Evolutionary conservation across 2,797 vertebrate species (phyloP), one percentile per base, ranked within the genome.

Genomic region (Streptopelia turtur): DNA sequence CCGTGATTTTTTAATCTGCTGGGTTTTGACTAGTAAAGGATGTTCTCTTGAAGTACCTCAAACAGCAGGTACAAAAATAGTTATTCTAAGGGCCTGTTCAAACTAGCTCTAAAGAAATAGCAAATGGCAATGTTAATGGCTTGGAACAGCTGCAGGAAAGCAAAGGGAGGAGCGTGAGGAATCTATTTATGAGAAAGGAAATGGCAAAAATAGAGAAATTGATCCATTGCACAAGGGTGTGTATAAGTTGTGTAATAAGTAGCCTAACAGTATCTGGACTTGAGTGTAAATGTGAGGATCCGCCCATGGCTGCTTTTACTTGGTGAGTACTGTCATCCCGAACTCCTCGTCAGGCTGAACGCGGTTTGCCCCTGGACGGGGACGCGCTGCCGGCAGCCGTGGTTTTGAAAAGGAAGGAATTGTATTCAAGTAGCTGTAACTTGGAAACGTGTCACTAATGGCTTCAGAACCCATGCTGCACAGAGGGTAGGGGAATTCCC

Each of bases 141-240:
- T 94, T 90, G 85, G 89, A 93, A 82, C 70, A 79, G 76, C 45
- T 78, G 78, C 91, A 94, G 94, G 94, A 91, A 96, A 87, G 85
- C 60, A 23, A 77, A 94, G 84, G 91, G 88, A 91, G 84, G 52
- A 82, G 65, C 63, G 3, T 14, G 64, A 75, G 41, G 60, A 37
- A 59, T 91, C 93, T 95, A 78, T 94, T 97, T 96, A 87, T 84
- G 90, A 89, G 77, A 94, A 30, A 91, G 95, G 93, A 96, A 96
- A 92, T 74, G 83, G 57, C 47, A 93, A 81, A 94, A 96, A 87
- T 92, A 94, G 93, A 95, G 90, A 85, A 96, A 91, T 83, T 90
- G 78, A 90, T 94, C 87, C 31, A 21, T 96, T 96, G 72, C 88
- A 92, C 66, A 89, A 93, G 53, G 28, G 8, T 79, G 20, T 18